These are phyloP conservation scores for Xylota segnis DNA, from an alignment of 2,888 invertebrate genomes.

Conservation along the genomic window DNA sequence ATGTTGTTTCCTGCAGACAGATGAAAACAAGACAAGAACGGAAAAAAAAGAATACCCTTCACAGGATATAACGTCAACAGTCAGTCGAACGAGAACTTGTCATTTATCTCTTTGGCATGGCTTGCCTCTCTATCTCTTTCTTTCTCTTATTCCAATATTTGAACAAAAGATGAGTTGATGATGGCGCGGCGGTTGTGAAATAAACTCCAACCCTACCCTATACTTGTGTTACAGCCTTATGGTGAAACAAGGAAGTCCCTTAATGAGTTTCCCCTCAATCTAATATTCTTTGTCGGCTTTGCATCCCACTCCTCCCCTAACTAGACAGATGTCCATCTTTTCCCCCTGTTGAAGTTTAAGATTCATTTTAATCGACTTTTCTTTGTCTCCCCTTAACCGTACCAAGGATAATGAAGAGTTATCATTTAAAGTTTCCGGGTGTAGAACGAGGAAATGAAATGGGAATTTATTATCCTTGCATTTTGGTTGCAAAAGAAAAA, in stretches of 20 bases:
- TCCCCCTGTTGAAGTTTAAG: constrained; percentile 45
- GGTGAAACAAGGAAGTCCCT: constrained; percentile 57
- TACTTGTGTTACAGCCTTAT: constrained; percentile 24
- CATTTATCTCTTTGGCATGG: constrained; percentile 44
- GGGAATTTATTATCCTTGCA: constrained; percentile 33
- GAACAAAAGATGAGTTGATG: constrained; percentile 52
- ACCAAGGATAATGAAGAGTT: constrained; percentile 31
- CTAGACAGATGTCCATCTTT: constrained; percentile 10
- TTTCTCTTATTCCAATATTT: constrained; percentile 42
- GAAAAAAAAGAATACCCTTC: background rate
- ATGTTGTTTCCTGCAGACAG: constrained; percentile 29
- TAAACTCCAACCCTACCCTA: constrained; percentile 48
- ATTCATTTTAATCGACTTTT: constrained; percentile 61
- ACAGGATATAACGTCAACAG: constrained; percentile 38
- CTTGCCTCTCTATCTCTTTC: constrained; percentile 5
- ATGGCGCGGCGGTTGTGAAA: constrained; percentile 37
- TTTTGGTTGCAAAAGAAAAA: constrained; percentile 25
- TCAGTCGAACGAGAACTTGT: constrained; percentile 60
- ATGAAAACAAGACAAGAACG: background rate
- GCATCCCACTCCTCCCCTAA: constrained; percentile 6
- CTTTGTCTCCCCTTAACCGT: constrained; percentile 12
- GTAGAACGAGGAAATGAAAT: constrained; percentile 20
- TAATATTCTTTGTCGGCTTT: constrained; percentile 61
- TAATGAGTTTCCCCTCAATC: constrained; percentile 63
- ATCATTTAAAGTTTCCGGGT: constrained; percentile 61